Evolutionary conservation across 2,797 vertebrate genomes (phyloP), one percentile per base, ranked within the genome.

Genomic region (Acestrorhynchus altus): DNA sequence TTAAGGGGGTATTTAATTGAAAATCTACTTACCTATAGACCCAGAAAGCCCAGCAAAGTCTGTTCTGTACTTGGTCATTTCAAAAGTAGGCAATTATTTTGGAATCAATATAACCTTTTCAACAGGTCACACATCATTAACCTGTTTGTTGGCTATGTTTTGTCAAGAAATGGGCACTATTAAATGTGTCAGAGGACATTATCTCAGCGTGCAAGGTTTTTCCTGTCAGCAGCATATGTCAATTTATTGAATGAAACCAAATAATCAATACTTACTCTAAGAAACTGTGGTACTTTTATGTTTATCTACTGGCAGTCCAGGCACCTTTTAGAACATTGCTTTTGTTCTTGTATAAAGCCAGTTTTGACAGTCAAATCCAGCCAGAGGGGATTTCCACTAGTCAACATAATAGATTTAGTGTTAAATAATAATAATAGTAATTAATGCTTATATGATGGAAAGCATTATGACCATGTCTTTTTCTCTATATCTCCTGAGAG

Each of bases 171-270:
- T 10, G n/a, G 8, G 31, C 49, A 22, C 26, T 70, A 64, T 65
- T 72, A 52, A 66, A 76, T 16, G 47, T 66, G 24, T 61, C 46
- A 67, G 57, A 56, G 68, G 54, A 52, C 40, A 18, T 15, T 26
- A 63, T 73, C 39, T 73, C 35, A 56, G 12, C 22, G 60, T 24
- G 39, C 15, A 51, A 26, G 61, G 61, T 61, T 20, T n/a, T 72
- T 35, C 31, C 18, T 24, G 52, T 60, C 47, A 67, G 70, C 44
- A 40, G 1, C 31, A 39, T 39, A 31, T 8, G 10, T 61, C 59
- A 40, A 16, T 72, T 18, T 61, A 72, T 15, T 72, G 65, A 79
- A 73, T 61, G 35, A n/a, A 70, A 57, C 64, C 66, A 66, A 22
- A 35, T 72, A 76, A 49, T 68, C 74, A 61, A 49, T 54, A 40